A percentile compares a stretch with the other conserved stretches of the same genome.
Evolutionary conservation across 2,113 vertebrate species (phyloP).

Genomic region (Stegastes partitus): DNA sequence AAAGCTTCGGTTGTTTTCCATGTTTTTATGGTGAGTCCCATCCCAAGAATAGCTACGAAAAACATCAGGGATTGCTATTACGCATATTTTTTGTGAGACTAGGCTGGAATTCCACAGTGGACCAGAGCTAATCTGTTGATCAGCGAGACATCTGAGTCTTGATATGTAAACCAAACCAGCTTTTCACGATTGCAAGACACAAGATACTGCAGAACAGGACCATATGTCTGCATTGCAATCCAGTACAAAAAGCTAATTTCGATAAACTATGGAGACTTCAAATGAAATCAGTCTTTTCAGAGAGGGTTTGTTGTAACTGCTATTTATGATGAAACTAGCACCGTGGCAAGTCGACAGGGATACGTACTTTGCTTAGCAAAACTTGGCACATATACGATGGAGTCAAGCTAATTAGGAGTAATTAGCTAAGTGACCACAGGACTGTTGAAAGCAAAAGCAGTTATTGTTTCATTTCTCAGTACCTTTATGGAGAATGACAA

Average conservation of each 20-base stretch:
- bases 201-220: background rate
- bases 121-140: conserved; percentile 27
- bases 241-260: background rate
- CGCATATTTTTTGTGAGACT: too few relatives aligned
- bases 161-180: conserved; percentile 14
- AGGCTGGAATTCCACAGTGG: background rate
- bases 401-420: conserved; percentile 25
- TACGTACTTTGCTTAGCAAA: background rate
- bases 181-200: background rate
- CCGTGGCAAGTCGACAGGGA: conserved; percentile 2
- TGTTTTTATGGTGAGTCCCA: too few relatives aligned
- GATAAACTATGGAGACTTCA: background rate
- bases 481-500: background rate
- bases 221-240: background rate
- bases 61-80: too few relatives aligned
- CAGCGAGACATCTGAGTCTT: background rate
- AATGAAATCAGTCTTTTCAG: background rate
- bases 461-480: background rate
- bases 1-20: too few relatives aligned
- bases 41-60: too few relatives aligned
- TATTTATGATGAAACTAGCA: background rate
- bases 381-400: background rate
- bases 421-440: conserved; percentile 22
- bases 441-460: background rate
- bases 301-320: background rate